These are phyloP conservation scores for Lutraria lutraria DNA, from an alignment of 2,888 invertebrate genomes.

Conservation along the genomic window DNA sequence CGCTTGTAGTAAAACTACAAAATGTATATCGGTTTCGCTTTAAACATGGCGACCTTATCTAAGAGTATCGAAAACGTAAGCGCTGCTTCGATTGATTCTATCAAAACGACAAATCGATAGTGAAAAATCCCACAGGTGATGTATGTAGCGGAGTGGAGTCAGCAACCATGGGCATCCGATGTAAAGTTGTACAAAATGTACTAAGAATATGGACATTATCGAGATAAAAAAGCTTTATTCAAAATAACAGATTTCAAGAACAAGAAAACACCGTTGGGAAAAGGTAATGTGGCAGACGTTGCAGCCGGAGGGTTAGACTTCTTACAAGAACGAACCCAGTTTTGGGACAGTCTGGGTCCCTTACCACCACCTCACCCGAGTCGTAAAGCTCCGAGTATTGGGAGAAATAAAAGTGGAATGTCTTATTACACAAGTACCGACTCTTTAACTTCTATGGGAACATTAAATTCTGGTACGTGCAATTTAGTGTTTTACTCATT, in stretches of 20 bases:
- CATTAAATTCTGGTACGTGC: slow-evolving; percentile 57
- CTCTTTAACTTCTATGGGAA: slow-evolving; percentile 68
- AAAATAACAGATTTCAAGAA: slow-evolving; percentile 48
- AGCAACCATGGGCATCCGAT: too few species aligned
- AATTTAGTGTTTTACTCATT: not conserved
- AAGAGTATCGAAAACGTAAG: too few species aligned
- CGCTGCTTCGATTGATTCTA: too few species aligned
- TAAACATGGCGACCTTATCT: too few species aligned
- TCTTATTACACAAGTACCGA: slow-evolving; percentile 70
- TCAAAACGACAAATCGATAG: too few species aligned
- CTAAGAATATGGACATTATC: too few species aligned
- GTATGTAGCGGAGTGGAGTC: too few species aligned
- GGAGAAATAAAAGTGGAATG: slow-evolving; percentile 55
- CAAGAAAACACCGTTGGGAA: slow-evolving; percentile 53
- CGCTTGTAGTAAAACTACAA: too few species aligned
- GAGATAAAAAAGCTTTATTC: too few species aligned
- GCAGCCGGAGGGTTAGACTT: slow-evolving; percentile 94
- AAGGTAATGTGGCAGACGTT: slow-evolving; percentile 52
- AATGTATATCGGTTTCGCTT: too few species aligned
- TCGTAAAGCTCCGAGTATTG: slow-evolving; percentile 49
- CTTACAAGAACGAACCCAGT: slow-evolving; percentile 93
- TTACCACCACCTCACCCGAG: slow-evolving; percentile 77
- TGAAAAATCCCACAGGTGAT: too few species aligned
- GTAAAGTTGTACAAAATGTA: too few species aligned
- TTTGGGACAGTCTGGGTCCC: slow-evolving; percentile 91